Conservation (phyloP, 1,140 invertebrate genomes). For the Microplitis demolitor region DNA sequence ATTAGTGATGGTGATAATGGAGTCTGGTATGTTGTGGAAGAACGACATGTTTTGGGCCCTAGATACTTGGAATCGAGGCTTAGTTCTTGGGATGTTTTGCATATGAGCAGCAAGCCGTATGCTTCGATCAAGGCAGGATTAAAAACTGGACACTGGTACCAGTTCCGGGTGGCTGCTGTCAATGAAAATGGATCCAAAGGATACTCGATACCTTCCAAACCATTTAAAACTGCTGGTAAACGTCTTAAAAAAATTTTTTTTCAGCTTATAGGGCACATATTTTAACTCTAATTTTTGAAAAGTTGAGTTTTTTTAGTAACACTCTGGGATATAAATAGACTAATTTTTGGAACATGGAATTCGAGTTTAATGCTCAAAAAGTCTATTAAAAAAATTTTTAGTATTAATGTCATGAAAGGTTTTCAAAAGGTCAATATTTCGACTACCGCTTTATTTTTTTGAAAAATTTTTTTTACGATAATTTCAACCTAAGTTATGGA, state of each 20-base stretch:
- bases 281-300: neutral
- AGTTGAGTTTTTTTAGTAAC: no score
- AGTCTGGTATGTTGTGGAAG: conserved; percentile 62
- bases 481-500: no score
- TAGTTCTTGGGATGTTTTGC: conserved; percentile 61
- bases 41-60: conserved; percentile 64
- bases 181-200: conserved; percentile 72
- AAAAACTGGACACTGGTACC: conserved; percentile 76
- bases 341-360: no score
- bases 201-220: conserved; percentile 68
- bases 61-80: conserved; percentile 60
- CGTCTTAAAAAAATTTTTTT: conserved; percentile 9
- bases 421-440: no score
- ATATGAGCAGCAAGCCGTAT: conserved; percentile 58
- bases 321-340: no score
- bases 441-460: no score
- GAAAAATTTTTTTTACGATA: no score
- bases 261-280: neutral
- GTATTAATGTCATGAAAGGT: no score
- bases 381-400: no score
- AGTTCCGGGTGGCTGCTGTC: conserved; percentile 75
- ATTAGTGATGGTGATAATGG: neutral
- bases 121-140: conserved; percentile 65
- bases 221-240: conserved; percentile 66
- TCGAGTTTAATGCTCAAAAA: no score